These are phyloP conservation scores for Vespertilio murinus DNA, from an alignment of 2,797 vertebrate genomes.

Conservation along the genomic window DNA sequence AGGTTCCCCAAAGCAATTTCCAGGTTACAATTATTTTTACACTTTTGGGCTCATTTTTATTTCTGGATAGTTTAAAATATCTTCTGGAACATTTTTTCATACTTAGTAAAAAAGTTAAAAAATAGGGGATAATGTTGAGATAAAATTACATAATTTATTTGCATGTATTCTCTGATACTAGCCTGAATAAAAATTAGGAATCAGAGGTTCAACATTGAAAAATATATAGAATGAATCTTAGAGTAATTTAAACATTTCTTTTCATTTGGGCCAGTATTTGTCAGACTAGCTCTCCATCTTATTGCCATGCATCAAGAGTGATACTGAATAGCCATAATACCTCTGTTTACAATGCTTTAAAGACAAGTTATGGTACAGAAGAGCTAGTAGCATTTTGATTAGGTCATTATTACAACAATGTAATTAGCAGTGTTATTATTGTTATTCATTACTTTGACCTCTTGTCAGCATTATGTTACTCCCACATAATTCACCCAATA, in stretches of 20 bases:
- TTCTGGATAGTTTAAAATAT: conserved; percentile 55
- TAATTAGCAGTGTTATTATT: conserved; percentile 82
- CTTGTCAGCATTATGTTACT: conserved; percentile 76
- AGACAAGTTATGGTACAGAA: conserved; percentile 74
- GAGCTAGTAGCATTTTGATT: conserved; percentile 80
- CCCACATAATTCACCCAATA: conserved; percentile 67
- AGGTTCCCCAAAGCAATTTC: conserved; percentile 31
- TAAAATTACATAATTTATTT: conserved; percentile 49
- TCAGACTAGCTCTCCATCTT: conserved; percentile 55
- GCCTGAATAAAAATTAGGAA: conserved; percentile 34
- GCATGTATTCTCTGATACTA: neutral
- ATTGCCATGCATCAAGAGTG: conserved; percentile 54
- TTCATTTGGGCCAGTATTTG: conserved; percentile 51
- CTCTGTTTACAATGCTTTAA: conserved; percentile 77
- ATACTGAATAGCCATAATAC: conserved; percentile 72
- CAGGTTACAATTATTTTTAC: conserved; percentile 61
- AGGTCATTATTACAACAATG: conserved; percentile 72
- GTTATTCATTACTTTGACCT: conserved; percentile 73
- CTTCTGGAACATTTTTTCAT: conserved; percentile 49
- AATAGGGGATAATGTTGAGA: neutral
- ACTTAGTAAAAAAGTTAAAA: conserved; percentile 4
- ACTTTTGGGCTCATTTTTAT: conserved; percentile 44
- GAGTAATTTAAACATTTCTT: conserved; percentile 62
- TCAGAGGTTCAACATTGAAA: conserved; percentile 44
- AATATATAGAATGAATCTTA: conserved; percentile 32